Percentiles rank a stretch among this genome's conserved stretches.
Evolutionary conservation across 2,888 invertebrate genomes (phyloP).

Genomic region (Calephelis perditalis): DNA sequence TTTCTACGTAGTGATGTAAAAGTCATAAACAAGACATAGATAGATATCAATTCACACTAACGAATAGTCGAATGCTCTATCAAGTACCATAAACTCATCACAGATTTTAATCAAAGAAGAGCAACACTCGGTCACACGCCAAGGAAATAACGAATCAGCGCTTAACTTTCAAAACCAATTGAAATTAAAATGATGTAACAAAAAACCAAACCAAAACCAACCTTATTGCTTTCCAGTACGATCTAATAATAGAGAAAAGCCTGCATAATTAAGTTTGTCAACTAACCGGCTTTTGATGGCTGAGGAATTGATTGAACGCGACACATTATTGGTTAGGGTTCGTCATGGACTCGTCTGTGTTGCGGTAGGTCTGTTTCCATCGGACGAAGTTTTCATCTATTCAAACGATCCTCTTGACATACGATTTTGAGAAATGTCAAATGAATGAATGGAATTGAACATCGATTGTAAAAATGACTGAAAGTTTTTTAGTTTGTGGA

Average conservation of each 20-base stretch:
- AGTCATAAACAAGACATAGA: no score
- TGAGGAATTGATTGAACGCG: conserved; percentile 52
- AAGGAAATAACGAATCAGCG: conserved; percentile 19
- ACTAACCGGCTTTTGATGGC: conserved; percentile 40
- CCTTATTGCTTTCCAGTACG: not conserved
- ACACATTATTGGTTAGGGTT: conserved; percentile 19
- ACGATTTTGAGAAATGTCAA: no score
- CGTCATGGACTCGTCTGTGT: conserved; percentile 18
- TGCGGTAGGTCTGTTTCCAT: conserved; percentile 19
- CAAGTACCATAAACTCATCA: not conserved
- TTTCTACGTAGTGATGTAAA: no score
- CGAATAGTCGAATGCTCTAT: not conserved
- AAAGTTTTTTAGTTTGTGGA: no score
- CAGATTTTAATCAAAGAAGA: conserved; percentile 13
- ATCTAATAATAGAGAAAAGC: not conserved
- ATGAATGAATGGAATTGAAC: no score
- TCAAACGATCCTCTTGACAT: no score
- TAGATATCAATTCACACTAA: no score
- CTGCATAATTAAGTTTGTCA: conserved; percentile 16
- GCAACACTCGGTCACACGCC: conserved; percentile 14
- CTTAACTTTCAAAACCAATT: not conserved
- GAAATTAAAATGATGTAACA: not conserved
- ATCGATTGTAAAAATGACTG: no score
- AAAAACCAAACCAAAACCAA: not conserved
- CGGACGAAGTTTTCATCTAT: no score